A percentile compares a stretch with the other conserved stretches of the same genome.
Evolutionary conservation across 2,113 vertebrate genomes (phyloP).

Genomic region (Dermatemys mawii): DNA sequence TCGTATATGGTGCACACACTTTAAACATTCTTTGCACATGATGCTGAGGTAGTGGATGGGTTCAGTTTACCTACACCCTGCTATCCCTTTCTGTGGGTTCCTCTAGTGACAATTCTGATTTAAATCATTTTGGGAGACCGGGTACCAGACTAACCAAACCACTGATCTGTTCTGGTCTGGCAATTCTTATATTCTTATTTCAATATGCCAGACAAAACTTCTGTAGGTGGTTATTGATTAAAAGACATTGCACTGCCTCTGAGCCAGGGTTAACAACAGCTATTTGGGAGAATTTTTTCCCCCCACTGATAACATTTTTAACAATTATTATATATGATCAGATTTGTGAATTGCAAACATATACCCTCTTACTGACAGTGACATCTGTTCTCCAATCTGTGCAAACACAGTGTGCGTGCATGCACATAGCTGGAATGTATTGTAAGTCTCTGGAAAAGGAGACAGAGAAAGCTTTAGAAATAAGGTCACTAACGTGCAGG

Average conservation of each 20-base stretch:
- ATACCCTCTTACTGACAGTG: background rate
- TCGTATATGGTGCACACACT: background rate
- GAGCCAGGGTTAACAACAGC: background rate
- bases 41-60: background rate
- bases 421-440: background rate
- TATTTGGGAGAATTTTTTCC: background rate
- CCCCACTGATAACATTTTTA: background rate
- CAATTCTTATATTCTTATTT: background rate
- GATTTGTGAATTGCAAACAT: background rate
- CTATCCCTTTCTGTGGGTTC: background rate
- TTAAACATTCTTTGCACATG: background rate
- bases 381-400: background rate
- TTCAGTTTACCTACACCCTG: background rate
- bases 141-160: background rate
- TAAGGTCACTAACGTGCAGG: slow-evolving; percentile 22
- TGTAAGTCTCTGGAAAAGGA: background rate
- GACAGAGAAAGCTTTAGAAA: slow-evolving; percentile 13
- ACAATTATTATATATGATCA: background rate
- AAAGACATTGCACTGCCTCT: background rate
- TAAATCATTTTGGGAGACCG: background rate
- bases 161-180: background rate
- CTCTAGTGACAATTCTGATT: background rate
- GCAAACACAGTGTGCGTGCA: background rate
- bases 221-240: background rate
- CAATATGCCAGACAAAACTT: background rate